Conservation (phyloP, 2,797 vertebrate genomes). For the Sebastes cheni region DNA sequence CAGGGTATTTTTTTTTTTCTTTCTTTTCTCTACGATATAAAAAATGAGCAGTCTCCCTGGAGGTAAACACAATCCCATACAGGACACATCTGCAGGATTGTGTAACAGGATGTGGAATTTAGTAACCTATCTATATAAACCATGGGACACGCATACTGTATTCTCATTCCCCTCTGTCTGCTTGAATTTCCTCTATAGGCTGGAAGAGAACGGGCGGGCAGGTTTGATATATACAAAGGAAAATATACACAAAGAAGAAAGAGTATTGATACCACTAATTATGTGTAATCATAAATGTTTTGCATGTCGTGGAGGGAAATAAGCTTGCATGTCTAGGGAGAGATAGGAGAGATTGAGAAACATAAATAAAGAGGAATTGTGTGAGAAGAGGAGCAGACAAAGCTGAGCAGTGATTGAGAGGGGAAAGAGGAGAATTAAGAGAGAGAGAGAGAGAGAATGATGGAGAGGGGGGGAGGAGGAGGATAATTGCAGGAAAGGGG, state of each 20-base stretch:
- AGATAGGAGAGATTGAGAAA: constrained; percentile 5
- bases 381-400: constrained; percentile 51
- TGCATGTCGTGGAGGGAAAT: constrained; percentile 15
- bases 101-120: constrained; percentile 64
- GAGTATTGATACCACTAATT: constrained; percentile 23
- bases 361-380: constrained; percentile 41
- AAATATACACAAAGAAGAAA: constrained; percentile 25
- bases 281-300: constrained; percentile 38
- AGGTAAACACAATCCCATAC: constrained; percentile 26
- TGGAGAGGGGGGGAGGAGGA: constrained; percentile 35
- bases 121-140: constrained; percentile 47
- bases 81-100: constrained; percentile 62
- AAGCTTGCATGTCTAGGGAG: not conserved
- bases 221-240: constrained; percentile 24
- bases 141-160: constrained; percentile 9
- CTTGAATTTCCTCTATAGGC: constrained; percentile 10
- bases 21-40: not conserved
- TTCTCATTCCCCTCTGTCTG: constrained; percentile 27
- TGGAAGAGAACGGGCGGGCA: not conserved
- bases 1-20: not conserved
- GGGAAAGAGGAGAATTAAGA: constrained; percentile 51
- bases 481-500: constrained; percentile 79
- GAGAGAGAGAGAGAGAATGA: constrained; percentile 27
- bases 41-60: constrained; percentile 10
- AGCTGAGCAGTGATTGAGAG: constrained; percentile 59